phyloP scores from a whole-genome alignment of 2,113 vertebrate genomes.

The Hippolais icterina region DNA sequence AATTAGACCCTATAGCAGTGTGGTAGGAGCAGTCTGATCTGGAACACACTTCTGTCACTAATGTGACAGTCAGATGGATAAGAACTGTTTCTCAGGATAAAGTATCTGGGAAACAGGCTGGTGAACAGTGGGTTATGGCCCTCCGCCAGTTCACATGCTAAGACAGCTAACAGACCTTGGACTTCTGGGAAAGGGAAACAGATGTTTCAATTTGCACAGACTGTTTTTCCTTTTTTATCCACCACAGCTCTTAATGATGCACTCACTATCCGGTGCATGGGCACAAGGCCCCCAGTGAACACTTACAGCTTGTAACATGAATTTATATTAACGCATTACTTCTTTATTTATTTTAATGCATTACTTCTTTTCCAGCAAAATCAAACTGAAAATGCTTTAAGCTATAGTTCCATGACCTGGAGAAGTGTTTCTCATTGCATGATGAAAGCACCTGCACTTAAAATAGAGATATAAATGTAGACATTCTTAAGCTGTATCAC shows the following conservation, averaged over 20 bases:
- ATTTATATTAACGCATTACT: background rate
- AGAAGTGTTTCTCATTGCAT: background rate
- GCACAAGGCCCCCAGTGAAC: background rate
- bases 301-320: background rate
- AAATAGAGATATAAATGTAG: background rate
- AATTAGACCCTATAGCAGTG: background rate
- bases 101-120: constrained; percentile 60
- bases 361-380: background rate
- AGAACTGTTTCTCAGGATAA: constrained; percentile 51
- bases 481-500: background rate
- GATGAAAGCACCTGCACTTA: background rate
- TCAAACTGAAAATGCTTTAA: background rate
- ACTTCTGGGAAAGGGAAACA: constrained; percentile 52
- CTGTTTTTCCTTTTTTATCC: background rate
- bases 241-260: background rate
- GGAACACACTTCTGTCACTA: constrained; percentile 13
- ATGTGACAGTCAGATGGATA: background rate
- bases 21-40: constrained; percentile 14
- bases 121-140: constrained; percentile 45
- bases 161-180: constrained; percentile 29
- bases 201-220: constrained; percentile 57
- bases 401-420: background rate
- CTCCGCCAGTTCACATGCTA: constrained; percentile 16
- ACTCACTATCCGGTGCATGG: background rate
- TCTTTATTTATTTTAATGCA: background rate